Evolutionary conservation across 2,888 invertebrate genomes (phyloP).

Genomic region (Syrphus vitripennis): DNA sequence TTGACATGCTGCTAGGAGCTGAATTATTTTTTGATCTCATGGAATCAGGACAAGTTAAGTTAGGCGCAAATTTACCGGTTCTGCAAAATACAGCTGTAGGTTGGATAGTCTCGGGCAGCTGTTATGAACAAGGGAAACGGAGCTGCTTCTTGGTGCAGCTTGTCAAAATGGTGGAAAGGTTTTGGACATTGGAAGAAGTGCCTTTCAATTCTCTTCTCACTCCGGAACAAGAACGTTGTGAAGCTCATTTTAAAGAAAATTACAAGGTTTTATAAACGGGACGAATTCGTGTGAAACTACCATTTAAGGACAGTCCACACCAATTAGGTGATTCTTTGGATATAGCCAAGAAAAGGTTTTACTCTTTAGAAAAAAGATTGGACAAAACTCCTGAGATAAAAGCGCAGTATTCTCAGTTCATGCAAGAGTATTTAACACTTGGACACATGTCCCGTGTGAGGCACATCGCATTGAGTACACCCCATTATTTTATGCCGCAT

Average conservation of each 20-base stretch:
- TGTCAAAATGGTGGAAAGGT: neutral
- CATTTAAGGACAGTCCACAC: conserved; percentile 26
- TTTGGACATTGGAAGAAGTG: conserved; percentile 4
- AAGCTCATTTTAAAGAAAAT: conserved; percentile 13
- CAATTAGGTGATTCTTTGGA: conserved; percentile 33
- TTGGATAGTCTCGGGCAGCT: neutral
- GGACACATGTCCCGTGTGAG: conserved; percentile 31
- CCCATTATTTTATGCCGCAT: conserved; percentile 21
- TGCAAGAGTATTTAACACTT: conserved; percentile 44
- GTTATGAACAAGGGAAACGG: neutral
- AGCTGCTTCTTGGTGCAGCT: neutral
- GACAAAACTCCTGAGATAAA: neutral
- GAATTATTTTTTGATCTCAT: conserved; percentile 11
- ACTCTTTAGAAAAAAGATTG: conserved; percentile 26
- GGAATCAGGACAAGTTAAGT: neutral
- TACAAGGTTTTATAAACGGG: neutral
- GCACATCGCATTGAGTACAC: neutral
- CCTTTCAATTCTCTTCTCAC: neutral
- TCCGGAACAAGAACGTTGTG: conserved; percentile 25
- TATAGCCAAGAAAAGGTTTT: conserved; percentile 25
- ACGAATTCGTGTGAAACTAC: neutral
- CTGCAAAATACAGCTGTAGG: neutral
- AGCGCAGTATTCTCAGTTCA: conserved; percentile 38
- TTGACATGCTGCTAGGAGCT: neutral
- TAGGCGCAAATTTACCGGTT: neutral